Percentiles rank a stretch among this genome's conserved stretches.
phyloP scores from a whole-genome alignment of 2,113 vertebrate genomes.

The Tragelaphus buxtoni region DNA sequence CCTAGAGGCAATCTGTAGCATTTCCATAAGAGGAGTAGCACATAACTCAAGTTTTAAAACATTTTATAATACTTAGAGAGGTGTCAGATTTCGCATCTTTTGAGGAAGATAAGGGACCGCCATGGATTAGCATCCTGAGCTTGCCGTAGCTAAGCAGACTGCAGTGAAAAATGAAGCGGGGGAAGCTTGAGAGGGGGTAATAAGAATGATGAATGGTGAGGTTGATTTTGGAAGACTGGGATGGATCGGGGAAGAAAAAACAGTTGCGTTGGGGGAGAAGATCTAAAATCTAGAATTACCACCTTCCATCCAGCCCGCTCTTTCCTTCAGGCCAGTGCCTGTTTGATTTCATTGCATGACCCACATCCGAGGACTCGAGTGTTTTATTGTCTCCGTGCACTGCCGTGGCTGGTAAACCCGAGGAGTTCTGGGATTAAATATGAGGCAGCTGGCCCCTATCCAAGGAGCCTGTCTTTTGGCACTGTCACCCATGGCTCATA shows the following conservation, averaged over 20 bases:
- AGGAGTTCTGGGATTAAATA: background rate
- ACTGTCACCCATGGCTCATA: rapidly evolving
- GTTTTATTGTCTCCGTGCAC: conserved; percentile 25
- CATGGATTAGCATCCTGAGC: conserved; percentile 2
- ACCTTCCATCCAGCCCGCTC: background rate
- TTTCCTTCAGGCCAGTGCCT: background rate
- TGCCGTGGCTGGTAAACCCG: background rate
- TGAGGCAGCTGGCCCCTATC: background rate
- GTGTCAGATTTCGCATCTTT: conserved; percentile 47
- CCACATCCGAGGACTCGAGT: background rate
- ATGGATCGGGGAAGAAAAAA: conserved; percentile 34
- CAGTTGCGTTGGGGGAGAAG: background rate
- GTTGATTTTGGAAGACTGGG: conserved; percentile 59
- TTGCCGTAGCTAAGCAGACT: conserved; percentile 34
- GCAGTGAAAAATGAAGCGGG: conserved; percentile 65
- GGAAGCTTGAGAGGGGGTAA: conserved; percentile 40
- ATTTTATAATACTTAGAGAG: conserved; percentile 25
- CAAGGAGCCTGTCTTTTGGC: background rate
- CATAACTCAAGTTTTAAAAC: conserved; percentile 46
- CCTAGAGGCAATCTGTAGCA: background rate
- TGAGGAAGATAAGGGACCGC: conserved; percentile 41
- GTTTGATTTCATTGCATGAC: conserved; percentile 8
- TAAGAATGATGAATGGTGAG: conserved; percentile 61
- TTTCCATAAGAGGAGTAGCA: conserved; percentile 33
- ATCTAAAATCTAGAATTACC: conserved; percentile 55